A percentile compares a stretch with the other conserved stretches of the same genome.
phyloP scores from a whole-genome alignment of 64 coral and sea anemone species.

The Orbicella faveolata region DNA sequence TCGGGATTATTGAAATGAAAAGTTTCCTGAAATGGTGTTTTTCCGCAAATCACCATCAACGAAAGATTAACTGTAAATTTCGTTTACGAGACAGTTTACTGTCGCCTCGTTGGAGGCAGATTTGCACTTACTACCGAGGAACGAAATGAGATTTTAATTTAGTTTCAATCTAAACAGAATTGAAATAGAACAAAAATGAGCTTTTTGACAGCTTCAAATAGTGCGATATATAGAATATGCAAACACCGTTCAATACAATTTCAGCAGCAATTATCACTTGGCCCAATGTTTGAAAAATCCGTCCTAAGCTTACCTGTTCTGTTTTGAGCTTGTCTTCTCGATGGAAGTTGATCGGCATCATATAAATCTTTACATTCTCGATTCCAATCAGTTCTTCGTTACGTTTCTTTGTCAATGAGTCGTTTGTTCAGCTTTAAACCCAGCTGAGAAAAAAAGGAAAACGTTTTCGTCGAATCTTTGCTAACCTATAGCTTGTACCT shows the following conservation, averaged over 20 bases:
- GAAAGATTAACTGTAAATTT: too few relatives aligned
- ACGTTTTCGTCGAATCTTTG: background rate
- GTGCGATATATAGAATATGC: background rate
- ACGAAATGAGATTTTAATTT: too few relatives aligned
- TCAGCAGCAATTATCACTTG: too few relatives aligned
- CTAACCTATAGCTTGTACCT: background rate
- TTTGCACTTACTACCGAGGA: too few relatives aligned
- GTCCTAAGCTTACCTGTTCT: background rate
- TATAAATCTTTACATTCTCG: background rate
- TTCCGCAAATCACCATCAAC: too few relatives aligned
- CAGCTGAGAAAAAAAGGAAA: background rate
- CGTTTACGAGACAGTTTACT: too few relatives aligned
- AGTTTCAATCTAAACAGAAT: background rate
- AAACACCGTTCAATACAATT: background rate
- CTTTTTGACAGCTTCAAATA: background rate
- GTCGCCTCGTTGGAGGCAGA: too few relatives aligned
- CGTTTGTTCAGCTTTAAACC: slow-evolving; percentile 6
- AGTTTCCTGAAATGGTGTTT: too few relatives aligned
- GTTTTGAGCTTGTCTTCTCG: background rate
- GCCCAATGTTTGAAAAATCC: background rate
- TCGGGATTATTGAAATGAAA: too few relatives aligned
- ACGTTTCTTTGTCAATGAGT: background rate
- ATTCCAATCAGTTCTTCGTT: background rate
- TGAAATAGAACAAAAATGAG: background rate
- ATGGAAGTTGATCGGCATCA: background rate